Conservation (phyloP, 2,797 vertebrate genomes). For the Myripristis murdjan region DNA sequence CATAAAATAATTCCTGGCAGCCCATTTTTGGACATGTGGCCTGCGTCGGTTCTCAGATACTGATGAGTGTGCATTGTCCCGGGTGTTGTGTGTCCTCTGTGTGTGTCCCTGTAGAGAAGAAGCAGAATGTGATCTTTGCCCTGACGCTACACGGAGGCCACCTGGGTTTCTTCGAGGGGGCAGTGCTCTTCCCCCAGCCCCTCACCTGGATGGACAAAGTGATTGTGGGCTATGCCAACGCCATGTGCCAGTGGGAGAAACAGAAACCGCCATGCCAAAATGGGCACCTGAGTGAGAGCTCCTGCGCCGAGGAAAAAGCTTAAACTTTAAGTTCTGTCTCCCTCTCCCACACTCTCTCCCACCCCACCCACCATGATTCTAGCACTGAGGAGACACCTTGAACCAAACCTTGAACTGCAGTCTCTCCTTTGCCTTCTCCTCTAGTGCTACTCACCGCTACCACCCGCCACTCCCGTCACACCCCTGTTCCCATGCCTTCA, state of each 20-base stretch:
- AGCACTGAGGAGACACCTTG: constrained; percentile 66
- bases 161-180: constrained; percentile 97
- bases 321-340: constrained; percentile 52
- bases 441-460: constrained; percentile 59
- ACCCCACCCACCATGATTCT: not conserved
- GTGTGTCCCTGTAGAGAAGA: constrained; percentile 90
- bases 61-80: not conserved
- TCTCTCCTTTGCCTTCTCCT: constrained; percentile 71
- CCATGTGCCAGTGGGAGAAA: constrained; percentile 93
- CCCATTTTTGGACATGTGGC: constrained; percentile 7
- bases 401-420: constrained; percentile 62
- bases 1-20: not conserved
- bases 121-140: constrained; percentile 93
- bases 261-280: constrained; percentile 95
- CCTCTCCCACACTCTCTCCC: constrained; percentile 9
- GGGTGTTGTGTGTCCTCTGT: constrained; percentile 80
- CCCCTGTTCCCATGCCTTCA: constrained; percentile 37
- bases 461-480: constrained; percentile 16
- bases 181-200: constrained; percentile 93
- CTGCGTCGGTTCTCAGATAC: constrained; percentile 12
- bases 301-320: constrained; percentile 82
- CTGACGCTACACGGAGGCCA: constrained; percentile 96
- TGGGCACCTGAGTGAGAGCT: constrained; percentile 78
- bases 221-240: constrained; percentile 92
- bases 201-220: constrained; percentile 99